Base-by-base conservation (phyloP, 2,797 vertebrate species). In the Epinephelus malabaricus region DNA sequence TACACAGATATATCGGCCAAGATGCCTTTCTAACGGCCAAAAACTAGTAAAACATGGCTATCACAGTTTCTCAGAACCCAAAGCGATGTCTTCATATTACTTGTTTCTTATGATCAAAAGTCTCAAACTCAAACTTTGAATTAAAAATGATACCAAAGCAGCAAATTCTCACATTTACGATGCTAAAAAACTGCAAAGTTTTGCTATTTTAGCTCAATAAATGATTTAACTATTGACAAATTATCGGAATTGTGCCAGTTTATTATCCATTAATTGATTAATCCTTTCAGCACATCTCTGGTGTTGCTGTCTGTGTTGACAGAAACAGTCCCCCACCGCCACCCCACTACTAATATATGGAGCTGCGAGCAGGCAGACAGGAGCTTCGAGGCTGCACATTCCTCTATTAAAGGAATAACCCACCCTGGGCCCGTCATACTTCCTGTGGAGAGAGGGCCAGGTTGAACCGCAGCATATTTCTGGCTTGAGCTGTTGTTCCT, bases 401-500 rank as follows among this genome's bases (percentile, higher is more conserved):
- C 94, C 92, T 94, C 88, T 90, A 94, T 92, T 94, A 94, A 90
- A 92, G 87, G 91, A 93, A 91, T 91, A 92, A 94, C 91, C 92
- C 92, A 92, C 92, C 91, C 94, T 75, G 89, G 88, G 90, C 91
- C 91, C 88, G 92, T 92, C 90, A 88, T 91, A 88, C 93, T 95
- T 95, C 94, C 94, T 95, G 93, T 95, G 91, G 92, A 93, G 92
- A 89, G 90, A 94, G 91, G 90, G 94, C 94, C 94, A 94, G 94
- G 92, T 94, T 94, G 93, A 90, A 95, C 94, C 94, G 84, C 93
- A 94, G 92, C 94, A 94, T 95, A 94, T 91, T 94, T 95, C 90
- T 94, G 92, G 93, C 93, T 94, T 93, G 92, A 94, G 94, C 93
- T 93, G 92, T 95, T 93, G 91, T 94, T 93, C 89, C 91, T 91